Evolutionary conservation across 2,888 invertebrate genomes (phyloP), one percentile per base, ranked within the genome.

Genomic region (Gisinianus flammeolus): DNA sequence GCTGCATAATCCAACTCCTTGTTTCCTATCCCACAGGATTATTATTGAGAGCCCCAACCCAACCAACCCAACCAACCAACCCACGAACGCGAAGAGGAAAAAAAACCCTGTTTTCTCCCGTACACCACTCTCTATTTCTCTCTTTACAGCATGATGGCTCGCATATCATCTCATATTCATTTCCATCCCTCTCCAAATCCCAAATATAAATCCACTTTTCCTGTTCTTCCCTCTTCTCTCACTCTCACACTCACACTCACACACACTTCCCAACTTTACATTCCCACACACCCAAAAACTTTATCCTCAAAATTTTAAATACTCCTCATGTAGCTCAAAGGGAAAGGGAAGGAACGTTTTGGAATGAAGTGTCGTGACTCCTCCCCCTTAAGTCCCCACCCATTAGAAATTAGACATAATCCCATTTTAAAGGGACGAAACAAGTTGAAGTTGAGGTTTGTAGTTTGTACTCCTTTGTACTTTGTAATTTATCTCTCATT

Each of bases 1-100:
- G 78, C 82, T 83, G 84, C 84, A 84, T 84, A 84, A 84, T 84
- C 84, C 82, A 80, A 81, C 80, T 80, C 82, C 76, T 83, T 83
- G 83, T 84, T 83, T 81, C 81, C 79, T 77, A 80, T 82, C 82
- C 81, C 80, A 56, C 56, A 73, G 82, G 82, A 83, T 83, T 82
- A 82, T 80, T 77, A 83, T 79, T 76, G 73, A 62, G 62, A 62
- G 62, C 26, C 22, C 2, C 33, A 71, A 52, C 62, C 33, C 33
- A 44, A 16, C 12, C 56, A 5, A n/a, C 62, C 70, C 19, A 24
- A 16, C 68, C n/a, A n/a, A 52, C 19, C 76, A 22, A 52, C 31
- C 71, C 64, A 62, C 62, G 16, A 56, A 24, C 44, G 52, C 33
- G 72, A 64, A 67, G 58, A n/a, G 2, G 3, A 35, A 22, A 35